Base-by-base conservation (phyloP, 2,888 invertebrate genomes). In the Omphaloscelis lunosa region DNA sequence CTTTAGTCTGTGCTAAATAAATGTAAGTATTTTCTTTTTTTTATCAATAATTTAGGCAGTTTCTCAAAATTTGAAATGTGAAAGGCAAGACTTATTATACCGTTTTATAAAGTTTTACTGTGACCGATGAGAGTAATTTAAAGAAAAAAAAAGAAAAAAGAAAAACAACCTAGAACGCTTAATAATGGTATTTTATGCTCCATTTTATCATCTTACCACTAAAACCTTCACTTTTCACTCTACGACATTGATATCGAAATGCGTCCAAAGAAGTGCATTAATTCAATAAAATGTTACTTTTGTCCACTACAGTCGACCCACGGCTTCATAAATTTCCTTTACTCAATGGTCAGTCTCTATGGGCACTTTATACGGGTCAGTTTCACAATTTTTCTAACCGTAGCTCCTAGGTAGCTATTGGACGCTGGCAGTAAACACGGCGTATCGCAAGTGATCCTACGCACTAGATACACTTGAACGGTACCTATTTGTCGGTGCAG, bases 401-500 rank as follows among this genome's bases (percentile, higher is more conserved):
- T 90, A 87, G 90, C 86, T 82, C 83, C 75, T 91, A 89, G 90
- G 88, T 79, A 85, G 85, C 79, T 70, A 72, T 79, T 66, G 90
- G 89, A 90, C 88, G 88, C 88, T 87, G 89, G 90, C 91, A 90
- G 92, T 93, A 94, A 94, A 94, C 92, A 92, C 91, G 93, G 90
- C 88, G 87, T 92, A 93, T 92, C 91, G 91, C 90, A 90, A 90
- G 89, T 63, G 93, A 93, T 93, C 93, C 95, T 95, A 95, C 95
- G 93, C 95, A 91, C 91, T 91, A 92, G 93, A 93, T 91, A 91
- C 87, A 79, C 39, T 39, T 3, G 56, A 39, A 93, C 93, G 91
- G 93, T 92, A 92, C 91, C 85, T 86, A 61, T 78, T 70, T 61
- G 71, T 61, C 41, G 59, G 53, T 27, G 23, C 80, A 89, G 83